Conservation (phyloP, 2,797 vertebrate species). For the Acrossocheilus fasciatus region DNA sequence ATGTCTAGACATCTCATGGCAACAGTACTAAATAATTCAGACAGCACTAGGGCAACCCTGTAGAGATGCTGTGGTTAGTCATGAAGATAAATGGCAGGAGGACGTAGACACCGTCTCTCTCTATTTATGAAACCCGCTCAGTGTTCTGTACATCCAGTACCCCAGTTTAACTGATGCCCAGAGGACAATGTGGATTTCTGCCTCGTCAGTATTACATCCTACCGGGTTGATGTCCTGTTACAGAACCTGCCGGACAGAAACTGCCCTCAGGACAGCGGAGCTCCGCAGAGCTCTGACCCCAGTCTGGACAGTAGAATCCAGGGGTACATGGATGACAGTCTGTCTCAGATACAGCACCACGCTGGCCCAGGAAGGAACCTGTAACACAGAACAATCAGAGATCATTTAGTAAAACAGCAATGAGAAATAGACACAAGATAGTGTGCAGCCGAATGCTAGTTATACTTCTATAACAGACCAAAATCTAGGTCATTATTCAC, state of each 20-base stretch:
- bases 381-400: constrained; percentile 23
- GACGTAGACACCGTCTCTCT: constrained; percentile 23
- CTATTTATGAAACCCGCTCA: constrained; percentile 33
- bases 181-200: constrained; percentile 6
- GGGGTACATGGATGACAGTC: constrained; percentile 82
- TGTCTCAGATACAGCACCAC: constrained; percentile 76
- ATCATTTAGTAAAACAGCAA: neutral
- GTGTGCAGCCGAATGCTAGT: neutral
- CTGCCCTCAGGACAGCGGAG: constrained; percentile 83
- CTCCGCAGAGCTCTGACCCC: constrained; percentile 79
- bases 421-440: neutral
- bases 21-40: constrained; percentile 41
- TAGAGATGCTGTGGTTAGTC: constrained; percentile 52
- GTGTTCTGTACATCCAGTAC: constrained; percentile 56
- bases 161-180: constrained; percentile 27
- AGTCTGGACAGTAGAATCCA: constrained; percentile 84
- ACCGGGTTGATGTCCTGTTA: constrained; percentile 77
- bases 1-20: constrained; percentile 27
- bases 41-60: constrained; percentile 33
- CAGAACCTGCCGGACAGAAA: constrained; percentile 87
- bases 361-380: constrained; percentile 82
- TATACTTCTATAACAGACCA: neutral
- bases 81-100: constrained; percentile 59
- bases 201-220: constrained; percentile 11
- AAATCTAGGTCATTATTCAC: neutral